A percentile compares a stretch with the other conserved stretches of the same genome.
These are phyloP conservation scores for Empis stercorea DNA, from an alignment of 2,888 invertebrate genomes.

Conservation along the genomic window DNA sequence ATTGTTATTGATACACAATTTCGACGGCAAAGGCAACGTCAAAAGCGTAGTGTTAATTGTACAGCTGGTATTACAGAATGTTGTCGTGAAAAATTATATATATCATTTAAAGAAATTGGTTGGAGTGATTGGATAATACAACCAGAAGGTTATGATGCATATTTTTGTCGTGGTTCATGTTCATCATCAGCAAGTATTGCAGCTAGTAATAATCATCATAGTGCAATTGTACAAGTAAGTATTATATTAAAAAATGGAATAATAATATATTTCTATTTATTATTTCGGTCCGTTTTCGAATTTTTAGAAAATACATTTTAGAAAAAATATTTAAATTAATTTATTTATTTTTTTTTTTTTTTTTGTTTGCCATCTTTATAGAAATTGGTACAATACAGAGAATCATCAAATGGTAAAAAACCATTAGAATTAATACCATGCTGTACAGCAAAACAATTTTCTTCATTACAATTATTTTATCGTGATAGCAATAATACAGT, in stretches of 20 bases:
- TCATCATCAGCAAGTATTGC: conserved; percentile 58
- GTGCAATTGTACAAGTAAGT: conserved; percentile 60
- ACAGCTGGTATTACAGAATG: conserved; percentile 58
- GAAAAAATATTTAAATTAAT: no score
- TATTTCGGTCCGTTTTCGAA: no score
- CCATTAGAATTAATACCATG: conserved; percentile 64
- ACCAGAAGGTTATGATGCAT: conserved; percentile 73
- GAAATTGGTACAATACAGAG: not conserved
- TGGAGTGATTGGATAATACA: conserved; percentile 83
- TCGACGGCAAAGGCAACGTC: conserved; percentile 42
- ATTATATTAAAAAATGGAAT: conserved; percentile 4
- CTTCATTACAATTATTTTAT: conserved; percentile 65
- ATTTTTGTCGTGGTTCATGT: conserved; percentile 76
- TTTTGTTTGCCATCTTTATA: not conserved
- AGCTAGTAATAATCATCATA: conserved; percentile 50
- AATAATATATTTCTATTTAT: no score
- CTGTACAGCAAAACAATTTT: conserved; percentile 74
- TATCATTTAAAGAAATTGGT: conserved; percentile 72
- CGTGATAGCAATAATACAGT: conserved; percentile 67
- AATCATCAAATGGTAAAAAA: conserved; percentile 1
- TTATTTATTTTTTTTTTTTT: not conserved
- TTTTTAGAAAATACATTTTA: no score
- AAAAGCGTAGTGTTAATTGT: conserved; percentile 54
- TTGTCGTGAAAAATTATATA: conserved; percentile 68
- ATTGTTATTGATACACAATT: conserved; percentile 67